These are phyloP conservation scores for Argynnis bischoffii DNA, from an alignment of 2,888 invertebrate species.

Conservation along the genomic window DNA sequence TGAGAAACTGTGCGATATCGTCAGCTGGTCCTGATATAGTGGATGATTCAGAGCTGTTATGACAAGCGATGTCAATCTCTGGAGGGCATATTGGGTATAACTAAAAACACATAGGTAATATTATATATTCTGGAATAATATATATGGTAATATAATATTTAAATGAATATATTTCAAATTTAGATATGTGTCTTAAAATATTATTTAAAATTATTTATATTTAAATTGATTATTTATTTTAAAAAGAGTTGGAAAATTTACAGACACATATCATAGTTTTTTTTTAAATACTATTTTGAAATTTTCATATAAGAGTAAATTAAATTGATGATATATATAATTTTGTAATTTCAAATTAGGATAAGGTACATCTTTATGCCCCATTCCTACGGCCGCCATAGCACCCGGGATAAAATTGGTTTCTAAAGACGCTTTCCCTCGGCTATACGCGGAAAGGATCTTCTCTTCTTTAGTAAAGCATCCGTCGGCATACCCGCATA, in stretches of 20 bases:
- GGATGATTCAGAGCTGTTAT: constrained; percentile 88
- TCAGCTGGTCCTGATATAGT: constrained; percentile 89
- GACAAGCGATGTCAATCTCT: constrained; percentile 88
- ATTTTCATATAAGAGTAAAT: no score
- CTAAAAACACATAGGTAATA: constrained; percentile 39
- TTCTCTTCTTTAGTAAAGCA: constrained; percentile 91
- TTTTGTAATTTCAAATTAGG: no score
- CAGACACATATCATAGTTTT: no score
- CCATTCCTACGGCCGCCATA: constrained; percentile 92
- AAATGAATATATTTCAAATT: no score
- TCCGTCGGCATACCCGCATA: constrained; percentile 74
- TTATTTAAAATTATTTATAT: no score
- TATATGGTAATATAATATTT: no score
- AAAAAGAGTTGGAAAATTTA: no score
- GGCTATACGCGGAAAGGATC: constrained; percentile 89
- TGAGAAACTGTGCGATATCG: constrained; percentile 82
- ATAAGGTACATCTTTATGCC: constrained; percentile 72
- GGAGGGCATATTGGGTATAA: constrained; percentile 68
- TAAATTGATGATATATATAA: no score
- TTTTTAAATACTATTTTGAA: no score
- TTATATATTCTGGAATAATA: not conserved
- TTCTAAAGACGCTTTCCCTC: constrained; percentile 86
- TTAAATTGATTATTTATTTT: no score
- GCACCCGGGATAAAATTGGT: constrained; percentile 85
- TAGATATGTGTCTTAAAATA: no score